Evolutionary conservation across 2,888 invertebrate species (phyloP).

Genomic region (Cryptosula pallasiana): DNA sequence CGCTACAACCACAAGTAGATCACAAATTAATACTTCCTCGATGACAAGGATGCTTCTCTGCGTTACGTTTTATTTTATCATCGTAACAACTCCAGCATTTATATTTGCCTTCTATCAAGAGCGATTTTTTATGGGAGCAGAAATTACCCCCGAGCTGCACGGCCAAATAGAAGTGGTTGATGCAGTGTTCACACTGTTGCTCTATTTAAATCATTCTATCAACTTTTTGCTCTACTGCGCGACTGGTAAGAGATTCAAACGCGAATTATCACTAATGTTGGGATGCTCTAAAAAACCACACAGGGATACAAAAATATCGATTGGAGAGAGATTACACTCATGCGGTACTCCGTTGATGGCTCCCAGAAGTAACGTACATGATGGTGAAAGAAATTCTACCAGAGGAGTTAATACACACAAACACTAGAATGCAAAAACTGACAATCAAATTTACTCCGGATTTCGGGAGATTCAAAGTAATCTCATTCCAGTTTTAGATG

Average conservation of each 20-base stretch:
- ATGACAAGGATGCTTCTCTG: neutral
- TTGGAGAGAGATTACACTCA: neutral
- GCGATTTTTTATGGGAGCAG: neutral
- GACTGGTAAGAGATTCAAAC: neutral
- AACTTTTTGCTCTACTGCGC: constrained; percentile 22
- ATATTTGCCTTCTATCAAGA: neutral
- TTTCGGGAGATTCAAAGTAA: no score
- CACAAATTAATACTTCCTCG: neutral
- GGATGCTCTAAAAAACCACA: neutral
- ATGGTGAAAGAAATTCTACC: no score
- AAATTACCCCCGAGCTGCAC: neutral
- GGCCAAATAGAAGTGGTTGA: neutral
- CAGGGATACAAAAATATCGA: neutral
- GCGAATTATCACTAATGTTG: neutral
- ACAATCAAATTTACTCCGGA: no score
- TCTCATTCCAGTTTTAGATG: no score
- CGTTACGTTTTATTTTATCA: constrained; percentile 14
- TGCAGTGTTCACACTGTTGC: constrained; percentile 4
- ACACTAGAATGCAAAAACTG: no score
- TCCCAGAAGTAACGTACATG: no score
- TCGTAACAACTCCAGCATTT: constrained; percentile 1
- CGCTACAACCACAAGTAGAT: neutral
- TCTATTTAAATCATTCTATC: constrained; percentile 18
- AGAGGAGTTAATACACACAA: no score
- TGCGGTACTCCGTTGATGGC: neutral